Evolutionary conservation across 2,113 vertebrate genomes (phyloP), one percentile per base, ranked within the genome.

Genomic region (Rhegmatorhina hoffmannsi): DNA sequence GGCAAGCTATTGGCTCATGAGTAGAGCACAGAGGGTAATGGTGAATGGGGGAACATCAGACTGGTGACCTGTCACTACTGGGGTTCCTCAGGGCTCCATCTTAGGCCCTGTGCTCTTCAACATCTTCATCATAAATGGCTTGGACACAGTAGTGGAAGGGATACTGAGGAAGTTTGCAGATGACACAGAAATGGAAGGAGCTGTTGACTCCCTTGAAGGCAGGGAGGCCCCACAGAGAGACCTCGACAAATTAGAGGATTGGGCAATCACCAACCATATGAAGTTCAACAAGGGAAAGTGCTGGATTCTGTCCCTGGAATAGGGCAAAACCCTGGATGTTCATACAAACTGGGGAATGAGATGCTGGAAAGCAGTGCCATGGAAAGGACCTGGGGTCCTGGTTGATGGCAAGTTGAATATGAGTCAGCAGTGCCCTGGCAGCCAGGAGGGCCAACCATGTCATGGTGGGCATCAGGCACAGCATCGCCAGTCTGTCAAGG

Each of bases 401-500:
- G 59, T 38, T 3, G 1, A 17, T 18, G 13, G 10, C 59, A 26
- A 60, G 59, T 12, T 38, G 34, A 38, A 60, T 16, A 8, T 38
- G 34, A 60, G 24, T 38, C 34, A 60, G 59, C 24, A 60, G 59
- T 60, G 59, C 59, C 59, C 34, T 60, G 59, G 59, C 59, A 60
- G 24, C 34, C 59, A 60, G 59, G 24, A 36, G 58, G 34, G 24
- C 34, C 34, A 60, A 17, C 15, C 4, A 0, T 38, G 58, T 36
- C 58, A 34, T 38, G 34, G 10, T 23, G 58, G 34, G n/a, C 34
- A 38, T 60, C 34, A 60, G 34, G 58, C 58, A 60, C 36, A 60
- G 24, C 10, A 60, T 36, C 6, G 2, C 24, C 58, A 36, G 34
- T n/a, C 2, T 4, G 34, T 6, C 1, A 4, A 60, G n/a, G n/a